Evolutionary conservation across 1,140 invertebrate genomes (phyloP).

Genomic region (Dendroctonus ponderosae): DNA sequence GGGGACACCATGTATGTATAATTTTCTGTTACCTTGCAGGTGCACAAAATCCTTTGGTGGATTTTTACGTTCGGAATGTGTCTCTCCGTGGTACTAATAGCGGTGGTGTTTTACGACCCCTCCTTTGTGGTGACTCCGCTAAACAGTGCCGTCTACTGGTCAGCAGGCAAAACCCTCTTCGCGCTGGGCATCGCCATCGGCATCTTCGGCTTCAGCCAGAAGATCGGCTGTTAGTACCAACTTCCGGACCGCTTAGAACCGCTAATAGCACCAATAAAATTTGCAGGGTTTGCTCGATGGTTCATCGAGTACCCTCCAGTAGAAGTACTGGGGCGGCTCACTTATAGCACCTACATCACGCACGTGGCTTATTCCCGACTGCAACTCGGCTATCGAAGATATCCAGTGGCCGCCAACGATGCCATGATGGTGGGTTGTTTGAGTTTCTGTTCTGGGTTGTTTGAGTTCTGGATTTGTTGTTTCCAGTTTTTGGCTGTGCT

Average conservation of each 20-base stretch:
- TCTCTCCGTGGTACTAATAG: slow-evolving; percentile 35
- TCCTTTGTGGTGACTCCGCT: slow-evolving; percentile 28
- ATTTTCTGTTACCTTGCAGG: slow-evolving; percentile 29
- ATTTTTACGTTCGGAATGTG: slow-evolving; percentile 35
- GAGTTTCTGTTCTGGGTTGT: not conserved
- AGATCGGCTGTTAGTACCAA: slow-evolving; percentile 41
- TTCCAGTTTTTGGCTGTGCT: slow-evolving; percentile 32
- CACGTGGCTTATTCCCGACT: slow-evolving; percentile 30
- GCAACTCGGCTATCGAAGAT: slow-evolving; percentile 18
- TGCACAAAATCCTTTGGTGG: slow-evolving; percentile 39
- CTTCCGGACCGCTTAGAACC: no score
- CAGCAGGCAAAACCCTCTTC: slow-evolving; percentile 39
- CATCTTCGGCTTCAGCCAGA: slow-evolving; percentile 39
- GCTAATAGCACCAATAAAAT: no score
- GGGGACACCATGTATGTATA: no score
- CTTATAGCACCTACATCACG: slow-evolving; percentile 38
- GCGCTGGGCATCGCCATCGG: slow-evolving; percentile 37
- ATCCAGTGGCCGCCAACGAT: slow-evolving; percentile 30
- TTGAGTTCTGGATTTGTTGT: slow-evolving; percentile 1
- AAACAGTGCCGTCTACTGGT: slow-evolving; percentile 40
- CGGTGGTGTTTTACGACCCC: slow-evolving; percentile 35
- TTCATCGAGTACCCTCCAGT: slow-evolving; percentile 30
- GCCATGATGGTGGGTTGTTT: slow-evolving; percentile 30
- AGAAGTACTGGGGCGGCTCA: slow-evolving; percentile 36
- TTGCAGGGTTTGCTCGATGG: slow-evolving; percentile 37